Percentiles rank a stretch among this genome's conserved stretches.
These are phyloP conservation scores for Chironex yamaguchii DNA, from an alignment of 30 jellyfish, hydroid and myxozoan species.

Conservation along the genomic window DNA sequence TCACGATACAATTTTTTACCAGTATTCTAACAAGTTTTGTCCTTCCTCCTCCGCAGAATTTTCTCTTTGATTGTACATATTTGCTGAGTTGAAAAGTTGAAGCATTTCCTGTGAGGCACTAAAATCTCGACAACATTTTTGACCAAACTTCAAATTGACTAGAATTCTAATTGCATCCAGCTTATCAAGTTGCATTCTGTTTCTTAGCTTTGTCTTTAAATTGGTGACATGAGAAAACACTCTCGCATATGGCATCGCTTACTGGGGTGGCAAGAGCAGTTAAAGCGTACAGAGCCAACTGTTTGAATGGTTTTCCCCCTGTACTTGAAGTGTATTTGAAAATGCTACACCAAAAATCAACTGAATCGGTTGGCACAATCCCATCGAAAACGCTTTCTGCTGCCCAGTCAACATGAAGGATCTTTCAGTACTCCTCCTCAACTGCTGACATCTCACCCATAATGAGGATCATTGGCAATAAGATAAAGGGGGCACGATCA, in stretches of 20 bases:
- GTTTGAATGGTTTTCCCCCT: conserved; percentile 6
- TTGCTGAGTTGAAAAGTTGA: conserved; percentile 35
- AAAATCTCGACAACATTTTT: conserved; percentile 64
- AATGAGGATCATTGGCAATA: conserved; percentile 30
- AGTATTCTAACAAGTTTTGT: too few relatives aligned
- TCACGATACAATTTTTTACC: too few relatives aligned
- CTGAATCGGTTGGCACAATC: conserved; percentile 65
- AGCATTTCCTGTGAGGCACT: conserved; percentile 45
- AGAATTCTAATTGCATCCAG: conserved; percentile 75
- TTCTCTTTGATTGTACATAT: too few relatives aligned
- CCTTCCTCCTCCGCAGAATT: too few relatives aligned
- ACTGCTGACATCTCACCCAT: conserved; percentile 25
- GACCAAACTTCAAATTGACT: conserved; percentile 19
- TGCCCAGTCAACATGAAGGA: conserved; percentile 56
- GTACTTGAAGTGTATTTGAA: conserved; percentile 22
- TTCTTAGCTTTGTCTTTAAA: conserved; percentile 67
- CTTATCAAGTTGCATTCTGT: conserved; percentile 45
- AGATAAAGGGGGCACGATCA: conserved; percentile 2
- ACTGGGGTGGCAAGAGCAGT: conserved; percentile 69
- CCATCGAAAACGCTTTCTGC: conserved; percentile 32
- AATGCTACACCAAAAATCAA: conserved; percentile 30
- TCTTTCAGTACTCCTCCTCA: conserved; percentile 45
- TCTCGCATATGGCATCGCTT: conserved; percentile 73
- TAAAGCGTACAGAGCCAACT: conserved; percentile 33
- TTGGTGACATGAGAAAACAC: too few relatives aligned